These are phyloP conservation scores for Ditula angustiorana DNA, from an alignment of 2,888 invertebrate species.

Conservation along the genomic window DNA sequence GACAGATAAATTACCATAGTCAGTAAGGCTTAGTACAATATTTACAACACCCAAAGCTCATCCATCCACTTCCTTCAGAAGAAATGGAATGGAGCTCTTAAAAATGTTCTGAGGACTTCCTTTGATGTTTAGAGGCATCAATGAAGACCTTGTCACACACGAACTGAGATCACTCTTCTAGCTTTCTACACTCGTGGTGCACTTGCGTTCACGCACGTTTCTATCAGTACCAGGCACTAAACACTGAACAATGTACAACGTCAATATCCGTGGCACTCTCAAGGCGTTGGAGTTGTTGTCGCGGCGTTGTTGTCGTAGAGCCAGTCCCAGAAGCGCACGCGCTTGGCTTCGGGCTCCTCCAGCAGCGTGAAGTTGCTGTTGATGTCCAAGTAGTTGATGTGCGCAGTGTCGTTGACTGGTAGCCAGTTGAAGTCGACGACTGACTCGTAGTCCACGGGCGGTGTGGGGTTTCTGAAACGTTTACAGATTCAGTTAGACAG, in stretches of 20 bases:
- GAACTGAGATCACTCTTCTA: slow-evolving; percentile 35
- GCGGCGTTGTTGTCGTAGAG: slow-evolving; percentile 68
- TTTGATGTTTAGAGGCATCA: slow-evolving; percentile 8
- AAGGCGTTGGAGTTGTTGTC: slow-evolving; percentile 31
- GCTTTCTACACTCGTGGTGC: slow-evolving; percentile 19
- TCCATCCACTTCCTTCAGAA: slow-evolving; percentile 41
- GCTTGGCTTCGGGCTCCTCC: slow-evolving; percentile 80
- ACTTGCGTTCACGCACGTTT: slow-evolving; percentile 10
- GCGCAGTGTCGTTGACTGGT: slow-evolving; percentile 72
- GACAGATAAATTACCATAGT: slow-evolving; percentile 28
- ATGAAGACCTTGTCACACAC: slow-evolving; percentile 28
- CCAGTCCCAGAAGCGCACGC: slow-evolving; percentile 86
- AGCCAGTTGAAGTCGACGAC: slow-evolving; percentile 82
- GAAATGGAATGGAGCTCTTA: slow-evolving; percentile 42
- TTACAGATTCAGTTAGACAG: not conserved
- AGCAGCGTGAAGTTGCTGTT: slow-evolving; percentile 79
- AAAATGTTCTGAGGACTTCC: slow-evolving; percentile 17
- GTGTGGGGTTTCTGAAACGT: slow-evolving; percentile 81
- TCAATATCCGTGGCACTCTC: slow-evolving; percentile 24
- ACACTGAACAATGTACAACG: slow-evolving; percentile 28
- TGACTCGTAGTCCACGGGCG: slow-evolving; percentile 77
- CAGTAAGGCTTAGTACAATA: slow-evolving; percentile 25
- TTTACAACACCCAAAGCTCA: slow-evolving; percentile 39
- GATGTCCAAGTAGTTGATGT: slow-evolving; percentile 82
- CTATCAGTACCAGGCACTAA: slow-evolving; percentile 23